Evolutionary conservation across 1,140 invertebrate genomes (phyloP).

Genomic region (Augochlora pura): DNA sequence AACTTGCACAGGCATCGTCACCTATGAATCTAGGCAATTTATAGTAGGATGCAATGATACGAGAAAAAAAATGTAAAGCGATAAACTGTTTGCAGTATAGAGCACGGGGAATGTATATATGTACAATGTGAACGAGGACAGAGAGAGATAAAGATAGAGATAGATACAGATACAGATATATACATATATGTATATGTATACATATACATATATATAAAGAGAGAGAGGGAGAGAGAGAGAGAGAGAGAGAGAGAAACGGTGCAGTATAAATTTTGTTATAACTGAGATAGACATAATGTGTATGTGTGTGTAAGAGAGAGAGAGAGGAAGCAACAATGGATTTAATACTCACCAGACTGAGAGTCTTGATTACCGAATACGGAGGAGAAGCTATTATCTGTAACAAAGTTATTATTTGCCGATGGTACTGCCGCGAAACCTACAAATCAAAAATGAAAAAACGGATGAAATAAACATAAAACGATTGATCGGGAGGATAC

Average conservation of each 20-base stretch:
- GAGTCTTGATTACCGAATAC: slow-evolving; percentile 89
- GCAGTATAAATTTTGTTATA: slow-evolving; percentile 17
- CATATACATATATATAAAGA: slow-evolving; percentile 14
- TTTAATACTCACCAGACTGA: slow-evolving; percentile 83
- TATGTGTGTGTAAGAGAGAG: too few relatives aligned
- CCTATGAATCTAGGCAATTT: slow-evolving; percentile 39
- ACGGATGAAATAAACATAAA: slow-evolving; percentile 25
- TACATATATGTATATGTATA: too few relatives aligned
- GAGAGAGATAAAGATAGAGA: not conserved
- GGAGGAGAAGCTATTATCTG: slow-evolving; percentile 91
- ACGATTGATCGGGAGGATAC: not conserved
- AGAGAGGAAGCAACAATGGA: not conserved
- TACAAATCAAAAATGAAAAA: slow-evolving; percentile 78
- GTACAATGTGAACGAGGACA: slow-evolving; percentile 33
- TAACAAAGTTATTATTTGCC: slow-evolving; percentile 89
- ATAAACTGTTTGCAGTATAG: slow-evolving; percentile 24
- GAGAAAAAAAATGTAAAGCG: slow-evolving; percentile 45
- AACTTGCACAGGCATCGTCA: slow-evolving; percentile 35
- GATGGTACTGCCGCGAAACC: slow-evolving; percentile 81
- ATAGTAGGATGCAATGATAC: slow-evolving; percentile 53
- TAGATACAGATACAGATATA: not conserved
- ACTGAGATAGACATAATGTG: not conserved
- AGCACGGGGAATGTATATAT: slow-evolving; percentile 35
- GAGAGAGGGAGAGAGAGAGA: too few relatives aligned
- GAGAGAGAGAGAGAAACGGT: slow-evolving; percentile 14